A percentile compares a stretch with the other conserved stretches of the same genome.
Conservation (phyloP, 2,888 invertebrate species). For the Fabriciana adippe region DNA sequence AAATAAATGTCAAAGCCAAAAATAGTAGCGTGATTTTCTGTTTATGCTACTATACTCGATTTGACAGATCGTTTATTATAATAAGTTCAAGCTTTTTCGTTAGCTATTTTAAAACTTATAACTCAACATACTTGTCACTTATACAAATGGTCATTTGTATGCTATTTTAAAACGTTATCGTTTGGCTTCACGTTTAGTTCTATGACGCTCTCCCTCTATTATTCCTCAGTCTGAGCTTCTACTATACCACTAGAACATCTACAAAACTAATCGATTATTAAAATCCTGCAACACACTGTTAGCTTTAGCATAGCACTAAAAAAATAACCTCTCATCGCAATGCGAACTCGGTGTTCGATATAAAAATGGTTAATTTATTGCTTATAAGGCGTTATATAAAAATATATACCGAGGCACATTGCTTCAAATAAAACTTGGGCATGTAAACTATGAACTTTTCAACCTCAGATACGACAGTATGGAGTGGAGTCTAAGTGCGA, state of each 20-base stretch:
- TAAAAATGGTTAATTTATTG: conserved; percentile 30
- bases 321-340: conserved; percentile 9
- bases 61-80: no score
- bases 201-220: no score
- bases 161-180: no score
- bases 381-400: conserved; percentile 32
- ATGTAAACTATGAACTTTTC: conserved; percentile 23
- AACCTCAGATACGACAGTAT: conserved; percentile 26
- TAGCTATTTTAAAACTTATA: no score
- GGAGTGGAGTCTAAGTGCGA: conserved; percentile 23
- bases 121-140: no score
- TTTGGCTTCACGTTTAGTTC: no score
- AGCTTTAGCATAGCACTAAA: conserved; percentile 12
- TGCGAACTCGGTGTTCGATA: conserved; percentile 27
- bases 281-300: conserved; percentile 17
- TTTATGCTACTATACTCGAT: no score
- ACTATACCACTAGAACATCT: neutral
- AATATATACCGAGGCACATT: conserved; percentile 35
- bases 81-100: no score
- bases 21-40: no score
- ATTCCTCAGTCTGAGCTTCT: no score
- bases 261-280: conserved; percentile 7
- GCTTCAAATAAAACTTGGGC: conserved; percentile 24
- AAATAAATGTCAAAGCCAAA: no score
- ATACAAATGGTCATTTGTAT: no score